Evolutionary conservation across 2,888 invertebrate genomes (phyloP), one percentile per base, ranked within the genome.

Genomic region (Stegana nigrithorax): DNA sequence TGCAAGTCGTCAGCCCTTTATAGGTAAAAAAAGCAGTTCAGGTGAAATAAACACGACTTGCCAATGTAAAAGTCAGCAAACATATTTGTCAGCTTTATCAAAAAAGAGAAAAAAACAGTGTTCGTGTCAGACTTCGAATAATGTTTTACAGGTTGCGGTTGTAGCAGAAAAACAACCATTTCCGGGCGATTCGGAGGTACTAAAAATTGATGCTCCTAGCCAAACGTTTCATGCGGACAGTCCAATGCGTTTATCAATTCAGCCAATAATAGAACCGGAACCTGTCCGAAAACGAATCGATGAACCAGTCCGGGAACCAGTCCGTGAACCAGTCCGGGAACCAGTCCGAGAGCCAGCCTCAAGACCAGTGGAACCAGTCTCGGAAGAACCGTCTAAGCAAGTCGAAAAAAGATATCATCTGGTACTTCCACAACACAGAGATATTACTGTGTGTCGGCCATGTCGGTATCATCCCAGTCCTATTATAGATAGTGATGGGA

Each of bases 381-480:
- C 53, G 2, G 29, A 42, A 4, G 36, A 55, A 12, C 25, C 6
- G 26, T 12, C 65, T 1, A 42, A 47, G 23, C 53, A 56, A n/a
- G 53, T 60, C 6, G 14, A 39, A 0, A 62, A 65, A n/a, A 64
- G 61, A 2, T 82, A 78, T 63, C 75, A 55, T 29, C 29, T 78
- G 26, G 83, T 72, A 0, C 36, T 68, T 21, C 84, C 84, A 0
- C 83, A 84, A 62, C 83, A 84, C 57, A 73, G 65, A 56, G 78
- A 81, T 4, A 72, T 82, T 29, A 51, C 61, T 0, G 70, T 78
- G n/a, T 83, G 83, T 32, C 68, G 73, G 2, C 73, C 73, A 0
- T 84, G 83, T 23, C 73, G 73, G 3, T 83, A 64, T 45, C 64
- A 72, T 0, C 80, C 78, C 0, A 84, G 82, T 63, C 83, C 84